These are phyloP conservation scores for cattle (Bos taurus) DNA, from an alignment of 2,113 vertebrate genomes.

Conservation along the genomic window ARS-UCD2.0 NC_037329.1:30538501-30539000, in stretches of 20 bases:
- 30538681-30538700: background rate
- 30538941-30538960: background rate
- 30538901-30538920: background rate
- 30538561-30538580: background rate
- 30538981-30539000: background rate
- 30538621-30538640: background rate
- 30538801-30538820: background rate
- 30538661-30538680: background rate
- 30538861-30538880: background rate
- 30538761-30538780: background rate
- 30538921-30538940: background rate
- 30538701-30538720: background rate
- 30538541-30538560: background rate
- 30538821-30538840: background rate
- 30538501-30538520: background rate
- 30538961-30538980: slow-evolving; percentile 5
- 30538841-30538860: background rate
- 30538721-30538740: slow-evolving; percentile 12
- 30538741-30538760: background rate
- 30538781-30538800: background rate
- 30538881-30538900: background rate
- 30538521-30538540: background rate
- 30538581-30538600: background rate
- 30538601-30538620: background rate
- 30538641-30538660: background rate